phyloP scores from a whole-genome alignment of 2,113 vertebrate species.

The Aegotheles bennettii region DNA sequence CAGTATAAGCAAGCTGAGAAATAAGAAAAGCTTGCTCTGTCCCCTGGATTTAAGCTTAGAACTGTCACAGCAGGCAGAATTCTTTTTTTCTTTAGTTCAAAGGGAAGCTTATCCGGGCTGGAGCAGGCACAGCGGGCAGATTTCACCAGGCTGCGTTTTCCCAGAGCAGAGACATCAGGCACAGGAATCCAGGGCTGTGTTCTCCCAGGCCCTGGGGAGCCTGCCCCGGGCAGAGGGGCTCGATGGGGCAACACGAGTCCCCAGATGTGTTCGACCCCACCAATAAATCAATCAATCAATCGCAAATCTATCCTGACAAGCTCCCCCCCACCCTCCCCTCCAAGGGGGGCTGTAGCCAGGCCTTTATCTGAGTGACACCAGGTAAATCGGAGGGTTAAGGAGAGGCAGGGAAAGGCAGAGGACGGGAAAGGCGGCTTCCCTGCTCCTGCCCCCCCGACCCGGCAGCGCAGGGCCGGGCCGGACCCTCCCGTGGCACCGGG shows the following conservation, averaged over 20 bases:
- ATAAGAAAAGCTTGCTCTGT: background rate
- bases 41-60: background rate
- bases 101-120: background rate
- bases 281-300: background rate
- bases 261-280: background rate
- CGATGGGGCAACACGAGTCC: background rate
- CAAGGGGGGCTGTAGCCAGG: background rate
- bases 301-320: background rate
- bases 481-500: background rate
- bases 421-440: background rate
- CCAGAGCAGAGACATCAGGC: background rate
- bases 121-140: background rate
- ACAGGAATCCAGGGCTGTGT: background rate
- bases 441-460: rapidly evolving
- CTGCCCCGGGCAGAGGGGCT: background rate
- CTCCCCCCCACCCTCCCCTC: rapidly evolving
- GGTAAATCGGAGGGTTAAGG: background rate
- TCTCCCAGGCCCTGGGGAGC: background rate
- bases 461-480: background rate
- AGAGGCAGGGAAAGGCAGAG: background rate
- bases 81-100: background rate
- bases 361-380: background rate
- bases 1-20: background rate
- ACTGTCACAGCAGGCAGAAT: background rate
- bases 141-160: no score